phyloP scores from a whole-genome alignment of 2,797 vertebrate species.

The Acrossocheilus fasciatus region DNA sequence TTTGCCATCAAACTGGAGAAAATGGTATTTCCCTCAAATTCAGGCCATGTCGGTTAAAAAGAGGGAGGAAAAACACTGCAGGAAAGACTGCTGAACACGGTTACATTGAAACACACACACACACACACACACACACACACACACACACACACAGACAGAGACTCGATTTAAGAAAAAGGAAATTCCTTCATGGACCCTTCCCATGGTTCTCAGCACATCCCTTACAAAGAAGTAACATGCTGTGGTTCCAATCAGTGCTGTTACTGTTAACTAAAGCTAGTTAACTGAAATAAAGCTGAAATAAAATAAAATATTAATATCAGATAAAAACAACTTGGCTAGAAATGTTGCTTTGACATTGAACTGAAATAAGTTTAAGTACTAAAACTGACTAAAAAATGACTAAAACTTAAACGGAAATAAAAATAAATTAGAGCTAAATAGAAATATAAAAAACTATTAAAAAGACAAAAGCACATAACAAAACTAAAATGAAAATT shows the following conservation, averaged over 20 bases:
- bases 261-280: background rate
- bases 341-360: background rate
- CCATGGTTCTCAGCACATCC: background rate
- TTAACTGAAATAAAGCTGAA: slow-evolving; percentile 5
- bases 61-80: slow-evolving; percentile 9
- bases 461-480: background rate
- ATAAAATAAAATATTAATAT: background rate
- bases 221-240: background rate
- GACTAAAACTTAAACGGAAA: background rate
- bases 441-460: background rate
- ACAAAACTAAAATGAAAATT: background rate
- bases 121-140: slow-evolving; percentile 1
- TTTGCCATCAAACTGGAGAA: slow-evolving; percentile 26
- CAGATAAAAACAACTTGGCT: background rate
- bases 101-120: slow-evolving; percentile 26
- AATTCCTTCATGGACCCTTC: slow-evolving; percentile 22
- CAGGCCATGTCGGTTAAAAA: slow-evolving; percentile 29
- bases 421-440: background rate
- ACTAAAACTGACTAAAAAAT: background rate
- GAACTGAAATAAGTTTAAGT: background rate
- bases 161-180: slow-evolving; percentile 24
- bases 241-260: background rate
- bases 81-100: slow-evolving; percentile 17
- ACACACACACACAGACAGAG: background rate
- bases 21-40: slow-evolving; percentile 49